phyloP scores from a whole-genome alignment of 2,113 vertebrate species.

The Fulmarus glacialis region DNA sequence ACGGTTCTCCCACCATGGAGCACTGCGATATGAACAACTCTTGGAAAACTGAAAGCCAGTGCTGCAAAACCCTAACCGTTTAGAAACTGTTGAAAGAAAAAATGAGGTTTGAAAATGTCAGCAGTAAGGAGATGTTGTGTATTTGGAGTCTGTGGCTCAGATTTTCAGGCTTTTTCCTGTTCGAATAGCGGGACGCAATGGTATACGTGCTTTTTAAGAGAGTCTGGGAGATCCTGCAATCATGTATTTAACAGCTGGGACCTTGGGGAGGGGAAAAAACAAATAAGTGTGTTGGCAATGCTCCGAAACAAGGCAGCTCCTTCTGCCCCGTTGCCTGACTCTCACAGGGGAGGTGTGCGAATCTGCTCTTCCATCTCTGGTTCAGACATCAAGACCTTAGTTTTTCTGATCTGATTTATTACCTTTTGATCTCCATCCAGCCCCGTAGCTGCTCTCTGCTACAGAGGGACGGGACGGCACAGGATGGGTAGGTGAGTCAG shows the following conservation, averaged over 20 bases:
- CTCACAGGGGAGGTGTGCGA: neutral
- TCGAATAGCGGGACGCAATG: neutral
- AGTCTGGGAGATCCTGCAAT: slow-evolving; percentile 9
- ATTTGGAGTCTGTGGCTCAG: neutral
- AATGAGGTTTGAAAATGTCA: neutral
- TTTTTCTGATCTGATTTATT: neutral
- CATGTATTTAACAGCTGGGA: slow-evolving; percentile 40
- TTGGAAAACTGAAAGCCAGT: neutral
- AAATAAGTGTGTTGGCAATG: neutral
- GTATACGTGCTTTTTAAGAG: neutral
- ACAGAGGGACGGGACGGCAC: neutral
- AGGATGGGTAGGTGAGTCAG: slow-evolving; percentile 14
- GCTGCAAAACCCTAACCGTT: neutral
- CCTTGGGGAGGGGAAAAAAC: slow-evolving; percentile 2
- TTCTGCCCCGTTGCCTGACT: neutral
- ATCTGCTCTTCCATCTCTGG: neutral
- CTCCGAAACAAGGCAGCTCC: neutral
- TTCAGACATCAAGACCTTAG: neutral
- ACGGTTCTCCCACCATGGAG: neutral
- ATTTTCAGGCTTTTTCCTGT: slow-evolving; percentile 2
- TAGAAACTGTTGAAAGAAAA: neutral
- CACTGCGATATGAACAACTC: neutral
- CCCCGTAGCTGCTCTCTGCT: neutral
- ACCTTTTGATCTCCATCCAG: neutral
- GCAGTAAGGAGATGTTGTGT: neutral